phyloP scores from a whole-genome alignment of 2,888 invertebrate genomes.

The Bimastos eiseni region DNA sequence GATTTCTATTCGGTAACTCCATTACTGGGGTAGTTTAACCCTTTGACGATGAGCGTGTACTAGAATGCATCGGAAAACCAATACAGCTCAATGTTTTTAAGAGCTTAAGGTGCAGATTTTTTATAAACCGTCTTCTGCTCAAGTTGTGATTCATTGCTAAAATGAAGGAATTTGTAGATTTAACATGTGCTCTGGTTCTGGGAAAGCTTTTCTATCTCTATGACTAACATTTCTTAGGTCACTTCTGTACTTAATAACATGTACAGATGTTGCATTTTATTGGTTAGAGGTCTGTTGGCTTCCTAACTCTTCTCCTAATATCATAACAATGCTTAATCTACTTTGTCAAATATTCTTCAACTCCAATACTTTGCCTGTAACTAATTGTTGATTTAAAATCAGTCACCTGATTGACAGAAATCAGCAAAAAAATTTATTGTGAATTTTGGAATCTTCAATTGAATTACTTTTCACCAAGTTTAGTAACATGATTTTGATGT shows the following conservation, averaged over 20 bases:
- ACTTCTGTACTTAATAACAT: neutral
- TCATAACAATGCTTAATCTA: neutral
- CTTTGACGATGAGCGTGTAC: too few relatives aligned
- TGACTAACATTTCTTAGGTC: neutral
- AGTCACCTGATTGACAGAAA: neutral
- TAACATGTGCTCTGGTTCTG: neutral
- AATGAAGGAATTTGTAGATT: neutral
- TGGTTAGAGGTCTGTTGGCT: neutral
- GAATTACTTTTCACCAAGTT: neutral
- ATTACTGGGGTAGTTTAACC: too few relatives aligned
- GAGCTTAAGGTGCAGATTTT: neutral
- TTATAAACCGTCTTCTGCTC: neutral
- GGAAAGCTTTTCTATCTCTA: neutral
- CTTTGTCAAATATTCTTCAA: neutral
- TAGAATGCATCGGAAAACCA: too few relatives aligned
- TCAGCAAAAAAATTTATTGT: neutral
- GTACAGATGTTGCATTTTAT: neutral
- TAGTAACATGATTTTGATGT: neutral
- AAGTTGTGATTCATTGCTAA: neutral
- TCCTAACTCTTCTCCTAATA: neutral
- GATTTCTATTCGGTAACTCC: neutral
- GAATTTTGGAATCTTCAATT: neutral
- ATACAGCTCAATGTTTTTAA: too few relatives aligned
- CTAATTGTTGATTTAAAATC: neutral
- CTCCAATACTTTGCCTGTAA: neutral